phyloP scores from a whole-genome alignment of 2,797 vertebrate genomes.

The Chrosomus eos region DNA sequence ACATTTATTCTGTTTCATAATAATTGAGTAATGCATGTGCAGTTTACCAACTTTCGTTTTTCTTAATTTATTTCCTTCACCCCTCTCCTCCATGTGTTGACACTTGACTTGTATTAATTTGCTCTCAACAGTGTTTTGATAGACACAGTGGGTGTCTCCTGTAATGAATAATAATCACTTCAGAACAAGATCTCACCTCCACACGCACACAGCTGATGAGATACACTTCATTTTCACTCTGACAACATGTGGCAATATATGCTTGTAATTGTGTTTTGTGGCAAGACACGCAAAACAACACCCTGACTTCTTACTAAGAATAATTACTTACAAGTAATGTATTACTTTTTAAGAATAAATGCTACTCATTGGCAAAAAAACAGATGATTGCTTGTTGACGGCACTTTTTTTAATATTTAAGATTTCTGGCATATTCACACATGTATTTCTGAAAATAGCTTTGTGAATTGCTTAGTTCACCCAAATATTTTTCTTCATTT shows the following conservation, averaged over 20 bases:
- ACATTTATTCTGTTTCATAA: background rate
- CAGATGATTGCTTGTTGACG: background rate
- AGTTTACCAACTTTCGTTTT: background rate
- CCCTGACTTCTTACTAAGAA: background rate
- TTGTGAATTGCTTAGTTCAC: background rate
- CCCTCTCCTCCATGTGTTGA: background rate
- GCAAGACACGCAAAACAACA: background rate
- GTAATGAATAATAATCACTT: conserved; percentile 70
- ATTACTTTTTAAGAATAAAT: background rate
- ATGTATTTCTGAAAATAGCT: background rate
- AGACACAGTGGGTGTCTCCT: conserved; percentile 59
- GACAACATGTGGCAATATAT: conserved; percentile 30
- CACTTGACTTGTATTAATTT: conserved; percentile 66
- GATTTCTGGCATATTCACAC: background rate
- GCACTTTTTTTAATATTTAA: background rate
- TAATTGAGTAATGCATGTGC: background rate
- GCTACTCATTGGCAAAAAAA: too few species aligned
- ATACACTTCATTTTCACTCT: conserved; percentile 32
- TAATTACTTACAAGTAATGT: background rate
- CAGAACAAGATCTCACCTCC: conserved; percentile 58
- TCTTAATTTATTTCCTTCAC: background rate
- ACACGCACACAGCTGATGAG: conserved; percentile 13
- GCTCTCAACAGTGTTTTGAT: conserved; percentile 29
- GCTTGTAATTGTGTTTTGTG: conserved; percentile 20
- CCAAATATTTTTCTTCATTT: background rate